These are phyloP conservation scores for Caenorhabditis afra DNA, from an alignment of 2,888 invertebrate species.

Conservation along the genomic window DNA sequence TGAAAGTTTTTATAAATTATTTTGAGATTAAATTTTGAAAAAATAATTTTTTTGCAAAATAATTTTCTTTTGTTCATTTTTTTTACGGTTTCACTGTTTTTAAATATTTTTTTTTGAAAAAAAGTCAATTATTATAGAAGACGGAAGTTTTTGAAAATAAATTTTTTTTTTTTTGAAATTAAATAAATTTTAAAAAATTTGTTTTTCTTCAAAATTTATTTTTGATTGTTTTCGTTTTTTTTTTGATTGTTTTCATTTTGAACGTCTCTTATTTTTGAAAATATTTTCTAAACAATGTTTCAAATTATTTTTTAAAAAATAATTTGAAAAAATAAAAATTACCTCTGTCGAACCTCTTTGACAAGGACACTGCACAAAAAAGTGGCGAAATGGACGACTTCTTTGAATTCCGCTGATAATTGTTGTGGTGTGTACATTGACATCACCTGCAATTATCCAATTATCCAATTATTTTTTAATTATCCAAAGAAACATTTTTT, in stretches of 20 bases:
- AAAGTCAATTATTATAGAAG: too few species aligned
- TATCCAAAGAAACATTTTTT: slow-evolving; percentile 1
- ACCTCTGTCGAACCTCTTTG: slow-evolving; percentile 67
- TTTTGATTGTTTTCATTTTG: not conserved
- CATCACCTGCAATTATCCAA: slow-evolving; percentile 70
- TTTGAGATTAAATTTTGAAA: not conserved
- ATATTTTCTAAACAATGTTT: too few species aligned
- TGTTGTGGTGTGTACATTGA: slow-evolving; percentile 83
- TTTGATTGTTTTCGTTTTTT: not conserved
- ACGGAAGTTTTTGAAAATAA: too few species aligned
- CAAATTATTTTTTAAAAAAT: not conserved
- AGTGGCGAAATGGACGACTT: slow-evolving; percentile 86
- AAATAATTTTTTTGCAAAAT: not conserved
- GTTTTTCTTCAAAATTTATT: not conserved
- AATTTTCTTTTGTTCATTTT: not conserved
- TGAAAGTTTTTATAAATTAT: not conserved
- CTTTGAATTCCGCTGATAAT: slow-evolving; percentile 97
- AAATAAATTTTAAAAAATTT: not conserved
- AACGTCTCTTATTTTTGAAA: too few species aligned
- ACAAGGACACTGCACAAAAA: slow-evolving; percentile 84
- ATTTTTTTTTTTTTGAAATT: too few species aligned
- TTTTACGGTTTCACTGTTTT: too few species aligned
- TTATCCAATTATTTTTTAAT: slow-evolving; percentile 1
- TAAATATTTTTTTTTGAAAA: too few species aligned
- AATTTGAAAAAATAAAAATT: not conserved